Evolutionary conservation across 2,797 vertebrate genomes (phyloP).

Genomic region (Anguilla anguilla): DNA sequence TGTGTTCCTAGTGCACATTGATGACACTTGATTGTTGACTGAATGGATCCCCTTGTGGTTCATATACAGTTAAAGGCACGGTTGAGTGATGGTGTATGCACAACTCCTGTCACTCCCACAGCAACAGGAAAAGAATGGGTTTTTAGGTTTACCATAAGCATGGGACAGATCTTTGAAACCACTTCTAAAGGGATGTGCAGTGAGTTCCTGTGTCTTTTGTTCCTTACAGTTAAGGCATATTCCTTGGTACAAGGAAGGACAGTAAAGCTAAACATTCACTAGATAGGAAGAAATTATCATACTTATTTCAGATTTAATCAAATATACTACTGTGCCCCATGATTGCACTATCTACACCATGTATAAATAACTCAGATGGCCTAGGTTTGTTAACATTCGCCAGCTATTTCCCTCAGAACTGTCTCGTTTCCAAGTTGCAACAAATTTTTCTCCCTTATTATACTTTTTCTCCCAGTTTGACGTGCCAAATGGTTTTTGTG

Average conservation of each 20-base stretch:
- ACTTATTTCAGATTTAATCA: background rate
- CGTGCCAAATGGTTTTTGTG: background rate
- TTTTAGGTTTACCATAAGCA: background rate
- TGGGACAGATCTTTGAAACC: background rate
- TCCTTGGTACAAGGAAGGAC: background rate
- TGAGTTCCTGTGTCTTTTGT: background rate
- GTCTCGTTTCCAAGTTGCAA: background rate
- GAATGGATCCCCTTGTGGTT: conserved; percentile 14
- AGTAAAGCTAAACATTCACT: background rate
- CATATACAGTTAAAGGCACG: background rate
- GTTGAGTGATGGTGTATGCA: background rate
- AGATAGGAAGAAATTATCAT: background rate
- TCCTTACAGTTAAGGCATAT: background rate
- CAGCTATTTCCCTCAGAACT: background rate
- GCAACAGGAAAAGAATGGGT: background rate
- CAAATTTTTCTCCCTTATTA: background rate
- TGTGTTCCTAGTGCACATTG: background rate
- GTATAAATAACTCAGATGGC: background rate
- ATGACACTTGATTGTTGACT: conserved; percentile 8
- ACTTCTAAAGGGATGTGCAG: background rate
- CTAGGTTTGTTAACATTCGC: background rate
- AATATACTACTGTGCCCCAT: background rate
- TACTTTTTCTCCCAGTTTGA: background rate
- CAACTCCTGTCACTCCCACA: conserved; percentile 1
- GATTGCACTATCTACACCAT: background rate